Evolutionary conservation across 2,797 vertebrate genomes (phyloP), one percentile per base, ranked within the genome.

Genomic region (Xenentodon cancila): DNA sequence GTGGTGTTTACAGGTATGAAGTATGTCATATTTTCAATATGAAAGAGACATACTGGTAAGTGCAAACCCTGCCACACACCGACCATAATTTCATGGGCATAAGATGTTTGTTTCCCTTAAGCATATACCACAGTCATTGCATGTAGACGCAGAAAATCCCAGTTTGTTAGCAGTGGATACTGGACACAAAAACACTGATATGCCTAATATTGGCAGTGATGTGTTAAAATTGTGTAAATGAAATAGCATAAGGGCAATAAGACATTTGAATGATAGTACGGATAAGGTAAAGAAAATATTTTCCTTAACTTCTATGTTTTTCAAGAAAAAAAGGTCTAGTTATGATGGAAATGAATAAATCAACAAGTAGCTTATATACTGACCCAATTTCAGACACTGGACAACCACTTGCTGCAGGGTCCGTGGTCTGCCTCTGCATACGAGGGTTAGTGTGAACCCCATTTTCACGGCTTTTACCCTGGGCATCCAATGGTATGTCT

Each of bases 381-480:
- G 4, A 92, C 91, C 90, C 85, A 47, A 88, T 89, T 81, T 92
- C 91, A 55, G 88, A 80, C 50, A 90, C 82, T 11, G 89, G 94
- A 92, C 94, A 88, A 57, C 93, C 90, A 9, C 96, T 95, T 0
- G 97, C 88, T 0, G 96, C 91, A 19, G 97, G 96, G 76, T 97
- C 97, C 0, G 96, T 98, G 75, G 91, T 90, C 90, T 99, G 98
- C 68, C 96, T 94, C 76, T 98, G 97, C 77, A 99, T 93, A 1
- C 95, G 96, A 27, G 85, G 84, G 51, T 90, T 94, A 20, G 90
- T 91, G 85, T 95, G 95, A 61, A 94, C 51, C 25, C 95, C 95
- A 69, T 96, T 96, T 81, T 96, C 96, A 79, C 91, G 93, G 8
- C 60, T 79, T 70, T 93, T 95, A 59, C 59, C 85, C 86, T 98